Base-by-base conservation (phyloP, 1,140 invertebrate species). In the Monochamus saltuarius region DNA sequence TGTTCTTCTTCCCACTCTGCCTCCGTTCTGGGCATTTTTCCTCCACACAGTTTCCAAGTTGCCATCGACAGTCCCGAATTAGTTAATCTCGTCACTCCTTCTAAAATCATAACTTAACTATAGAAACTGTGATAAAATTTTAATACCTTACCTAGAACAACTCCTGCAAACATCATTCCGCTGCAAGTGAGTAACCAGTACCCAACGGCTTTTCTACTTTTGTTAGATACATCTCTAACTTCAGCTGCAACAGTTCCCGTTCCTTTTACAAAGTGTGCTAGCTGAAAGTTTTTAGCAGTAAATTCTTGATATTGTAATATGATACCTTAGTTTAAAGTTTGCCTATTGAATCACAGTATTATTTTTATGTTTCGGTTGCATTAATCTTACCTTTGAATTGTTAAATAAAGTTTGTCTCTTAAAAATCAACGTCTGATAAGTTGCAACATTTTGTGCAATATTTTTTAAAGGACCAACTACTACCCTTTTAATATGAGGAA, bases 61-160 rank as follows among this genome's bases (percentile, higher is more conserved):
- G 98, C 96, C 96, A 99, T 99, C 0, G 95, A 98, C 22, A 99
- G 81, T 1, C 98, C 98, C 2, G 97, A 99, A 77, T 99, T 96
- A 17, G 98, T 99, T 40, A 99, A 80, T 69, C 97, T 81, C 66
- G 90, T 93, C 14, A 95, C 83, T 29, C 92, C 92, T 65, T 92
- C 91, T 92, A 51, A 19, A 58, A 53, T 17, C 11, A 8, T 6
- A 42, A 13, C 11, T 4, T 42, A 42, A 42, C 7, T 42, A 1
- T 6, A 42, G 39, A 42, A n/a, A n/a, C n/a, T n/a, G n/a, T 13
- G 11, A 42, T n/a, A n/a, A 42, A 6, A 42, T n/a, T 13, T 11
- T 8, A 11, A 1, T 42, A 42, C 11, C 39, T 77, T 87, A 89
- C 95, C 95, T 79, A 98, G 79, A 22, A 93, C 83, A 16, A 99